Evolutionary conservation across 2,888 invertebrate species (phyloP), one percentile per base, ranked within the genome.

Genomic region (Synergus laeviventris): DNA sequence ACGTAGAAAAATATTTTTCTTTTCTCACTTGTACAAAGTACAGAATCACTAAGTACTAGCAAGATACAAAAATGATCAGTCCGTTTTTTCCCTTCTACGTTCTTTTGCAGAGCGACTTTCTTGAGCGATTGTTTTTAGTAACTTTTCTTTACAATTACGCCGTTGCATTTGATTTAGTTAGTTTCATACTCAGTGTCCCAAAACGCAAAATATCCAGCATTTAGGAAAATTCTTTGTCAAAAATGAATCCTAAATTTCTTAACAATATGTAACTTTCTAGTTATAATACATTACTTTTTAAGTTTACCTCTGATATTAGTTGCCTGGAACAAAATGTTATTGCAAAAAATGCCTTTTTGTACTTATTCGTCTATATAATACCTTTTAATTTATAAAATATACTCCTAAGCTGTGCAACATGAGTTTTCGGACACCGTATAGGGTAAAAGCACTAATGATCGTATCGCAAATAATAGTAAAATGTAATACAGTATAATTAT

Each of bases 1-100:
- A 79, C 82, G 83, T 87, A 87, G 79, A 88, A 88, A 88, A 87
- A 88, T 89, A 88, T 83, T 74, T 66, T 73, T 79, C 60, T 45
- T 79, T 81, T 83, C 59, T 76, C 38, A 81, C 83, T 78, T 80
- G 74, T 83, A 83, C 77, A 86, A 84, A 81, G 21, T 78, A 79
- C 66, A 49, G 62, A 81, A 61, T 36, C 62, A 56, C 21, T 38
- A 38, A 54, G 45, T 18, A 56, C 45, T 64, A 54, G 16, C 24
- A 74, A 21, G 66, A 78, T 76, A 61, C 36, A 62, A 9, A 70
- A 38, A 39, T 66, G 1, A 56, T 74, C 54, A 38, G 24, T 49
- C 18, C n/a, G 38, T 76, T n/a, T 73, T 81, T 83, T 87, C 79
- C 84, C 85, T 85, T 84, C 85, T 85, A 84, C 88, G 87, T 86